phyloP scores from a whole-genome alignment of 2,888 invertebrate genomes.

The Phengaris arion region DNA sequence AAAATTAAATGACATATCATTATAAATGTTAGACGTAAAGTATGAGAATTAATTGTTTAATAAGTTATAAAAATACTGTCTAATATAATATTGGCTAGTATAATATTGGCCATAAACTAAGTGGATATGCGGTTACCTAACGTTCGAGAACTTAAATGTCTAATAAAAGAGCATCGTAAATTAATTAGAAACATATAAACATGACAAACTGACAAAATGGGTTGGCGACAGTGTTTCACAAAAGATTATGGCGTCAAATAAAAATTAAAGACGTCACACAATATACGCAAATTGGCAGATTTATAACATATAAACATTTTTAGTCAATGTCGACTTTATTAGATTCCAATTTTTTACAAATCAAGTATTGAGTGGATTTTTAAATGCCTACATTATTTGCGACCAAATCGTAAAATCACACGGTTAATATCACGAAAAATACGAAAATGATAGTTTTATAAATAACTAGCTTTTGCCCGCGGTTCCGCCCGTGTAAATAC shows the following conservation, averaged over 20 bases:
- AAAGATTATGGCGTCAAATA: constrained; percentile 46
- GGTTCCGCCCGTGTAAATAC: too few species aligned
- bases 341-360: constrained; percentile 49
- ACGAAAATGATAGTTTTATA: neutral
- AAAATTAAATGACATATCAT: neutral
- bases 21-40: neutral
- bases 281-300: constrained; percentile 67
- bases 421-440: neutral
- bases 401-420: neutral
- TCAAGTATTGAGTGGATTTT: constrained; percentile 41
- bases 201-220: neutral
- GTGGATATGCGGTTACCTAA: too few species aligned
- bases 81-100: too few species aligned
- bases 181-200: constrained; percentile 36
- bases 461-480: too few species aligned
- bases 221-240: constrained; percentile 34
- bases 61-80: neutral
- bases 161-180: constrained; percentile 28
- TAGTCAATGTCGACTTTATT: constrained; percentile 61
- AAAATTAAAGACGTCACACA: constrained; percentile 50
- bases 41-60: neutral
- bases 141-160: neutral
- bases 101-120: too few species aligned
- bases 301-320: constrained; percentile 61
- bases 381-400: constrained; percentile 1